Percentiles rank a stretch among this genome's conserved stretches.
Conservation (phyloP, 2,113 vertebrate genomes). For the Oceanites oceanicus region DNA sequence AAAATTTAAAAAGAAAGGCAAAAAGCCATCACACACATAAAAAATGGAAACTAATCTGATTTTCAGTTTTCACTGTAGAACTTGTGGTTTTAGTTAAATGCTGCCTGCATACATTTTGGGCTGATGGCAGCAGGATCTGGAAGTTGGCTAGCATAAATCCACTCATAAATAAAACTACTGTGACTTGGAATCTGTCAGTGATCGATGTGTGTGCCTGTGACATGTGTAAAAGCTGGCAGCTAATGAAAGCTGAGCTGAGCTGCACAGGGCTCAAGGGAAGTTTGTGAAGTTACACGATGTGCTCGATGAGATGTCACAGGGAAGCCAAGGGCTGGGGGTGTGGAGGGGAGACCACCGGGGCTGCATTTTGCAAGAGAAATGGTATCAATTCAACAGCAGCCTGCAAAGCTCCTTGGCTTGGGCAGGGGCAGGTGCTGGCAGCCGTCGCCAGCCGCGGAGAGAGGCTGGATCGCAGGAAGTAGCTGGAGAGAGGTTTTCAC, state of each 20-base stretch:
- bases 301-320: background rate
- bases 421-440: background rate
- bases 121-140: background rate
- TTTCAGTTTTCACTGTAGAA: background rate
- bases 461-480: conserved; percentile 8
- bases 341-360: background rate
- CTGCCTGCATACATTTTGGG: background rate
- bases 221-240: background rate
- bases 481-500: conserved; percentile 5
- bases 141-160: background rate
- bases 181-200: background rate
- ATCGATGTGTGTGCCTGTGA: background rate
- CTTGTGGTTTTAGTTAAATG: background rate
- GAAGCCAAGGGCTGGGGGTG: background rate
- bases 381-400: background rate
- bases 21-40: background rate
- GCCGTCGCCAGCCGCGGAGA: rapidly evolving
- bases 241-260: background rate
- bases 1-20: background rate
- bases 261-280: background rate
- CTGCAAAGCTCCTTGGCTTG: background rate
- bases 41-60: background rate
- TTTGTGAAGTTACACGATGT: background rate
- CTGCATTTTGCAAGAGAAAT: background rate
- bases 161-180: background rate